Percentiles rank a stretch among this genome's conserved stretches.
phyloP scores from a whole-genome alignment of 2,113 vertebrate genomes.

The Cyphomyrus discorhynchus region DNA sequence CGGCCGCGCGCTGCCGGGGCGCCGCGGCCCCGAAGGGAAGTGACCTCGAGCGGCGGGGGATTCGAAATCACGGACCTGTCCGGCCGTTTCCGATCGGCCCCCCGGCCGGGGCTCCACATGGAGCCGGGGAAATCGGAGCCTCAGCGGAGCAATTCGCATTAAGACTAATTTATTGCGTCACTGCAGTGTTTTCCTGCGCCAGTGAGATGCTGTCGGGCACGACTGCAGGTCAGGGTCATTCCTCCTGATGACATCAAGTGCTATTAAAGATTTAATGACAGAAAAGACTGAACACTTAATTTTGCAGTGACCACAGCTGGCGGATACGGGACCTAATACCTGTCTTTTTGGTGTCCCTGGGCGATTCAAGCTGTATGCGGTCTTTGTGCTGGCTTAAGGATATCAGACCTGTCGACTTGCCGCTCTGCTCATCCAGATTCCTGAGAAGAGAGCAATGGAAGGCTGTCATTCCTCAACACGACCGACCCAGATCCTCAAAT shows the following conservation, averaged over 20 bases:
- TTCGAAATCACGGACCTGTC: background rate
- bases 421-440: conserved; percentile 1
- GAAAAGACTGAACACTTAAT: background rate
- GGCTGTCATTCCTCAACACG: background rate
- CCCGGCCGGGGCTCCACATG: background rate
- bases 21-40: background rate
- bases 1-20: background rate
- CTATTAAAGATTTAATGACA: conserved; percentile 2
- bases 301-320: background rate
- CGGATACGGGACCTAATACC: background rate
- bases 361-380: background rate
- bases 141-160: background rate
- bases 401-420: background rate
- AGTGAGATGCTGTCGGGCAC: background rate
- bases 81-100: background rate
- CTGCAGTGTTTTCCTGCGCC: background rate
- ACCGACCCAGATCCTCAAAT: background rate
- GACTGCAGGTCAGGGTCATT: background rate
- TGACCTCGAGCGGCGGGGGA: background rate
- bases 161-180: background rate
- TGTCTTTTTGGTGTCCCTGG: background rate
- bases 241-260: background rate
- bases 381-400: background rate
- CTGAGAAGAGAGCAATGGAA: background rate
- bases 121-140: background rate